Percentiles rank a stretch among this genome's conserved stretches.
phyloP scores from a whole-genome alignment of 2,113 vertebrate genomes.

The Periophthalmodon schlosseri region DNA sequence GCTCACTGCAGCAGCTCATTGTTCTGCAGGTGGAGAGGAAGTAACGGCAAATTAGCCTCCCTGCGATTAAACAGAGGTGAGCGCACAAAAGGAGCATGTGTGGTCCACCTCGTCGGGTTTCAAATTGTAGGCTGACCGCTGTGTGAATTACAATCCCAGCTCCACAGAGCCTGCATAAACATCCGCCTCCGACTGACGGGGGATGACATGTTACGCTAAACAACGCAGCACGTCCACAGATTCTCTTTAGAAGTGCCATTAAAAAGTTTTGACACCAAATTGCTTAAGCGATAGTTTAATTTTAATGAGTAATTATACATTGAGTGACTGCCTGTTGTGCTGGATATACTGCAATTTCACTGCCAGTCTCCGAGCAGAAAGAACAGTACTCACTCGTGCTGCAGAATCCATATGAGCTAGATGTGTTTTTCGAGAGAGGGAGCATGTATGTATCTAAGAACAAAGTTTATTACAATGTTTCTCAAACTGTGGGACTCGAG shows the following conservation, averaged over 20 bases:
- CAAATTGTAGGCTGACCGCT: background rate
- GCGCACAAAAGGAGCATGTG: conserved; percentile 1
- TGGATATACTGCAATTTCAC: conserved; percentile 1
- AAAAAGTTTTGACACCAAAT: conserved; percentile 7
- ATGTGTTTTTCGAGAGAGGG: background rate
- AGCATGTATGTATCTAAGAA: too few relatives aligned
- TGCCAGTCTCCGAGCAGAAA: conserved; percentile 12
- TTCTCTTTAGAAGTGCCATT: background rate
- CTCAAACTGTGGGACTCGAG: too few relatives aligned
- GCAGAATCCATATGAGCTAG: conserved; percentile 5
- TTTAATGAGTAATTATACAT: conserved; percentile 8
- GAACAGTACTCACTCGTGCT: background rate
- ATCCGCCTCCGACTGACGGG: background rate
- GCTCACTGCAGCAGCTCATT: background rate
- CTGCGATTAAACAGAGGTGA: conserved; percentile 7
- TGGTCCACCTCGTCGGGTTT: background rate
- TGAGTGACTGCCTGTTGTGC: conserved; percentile 6
- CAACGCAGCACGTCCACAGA: background rate
- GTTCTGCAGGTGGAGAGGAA: conserved; percentile 12
- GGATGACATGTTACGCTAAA: background rate
- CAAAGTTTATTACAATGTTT: too few relatives aligned
- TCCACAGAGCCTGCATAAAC: background rate
- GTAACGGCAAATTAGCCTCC: background rate
- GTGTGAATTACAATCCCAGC: background rate
- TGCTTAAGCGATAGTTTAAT: conserved; percentile 15